Evolutionary conservation across 2,113 vertebrate species (phyloP).

Genomic region (Bolborhynchus lineola): DNA sequence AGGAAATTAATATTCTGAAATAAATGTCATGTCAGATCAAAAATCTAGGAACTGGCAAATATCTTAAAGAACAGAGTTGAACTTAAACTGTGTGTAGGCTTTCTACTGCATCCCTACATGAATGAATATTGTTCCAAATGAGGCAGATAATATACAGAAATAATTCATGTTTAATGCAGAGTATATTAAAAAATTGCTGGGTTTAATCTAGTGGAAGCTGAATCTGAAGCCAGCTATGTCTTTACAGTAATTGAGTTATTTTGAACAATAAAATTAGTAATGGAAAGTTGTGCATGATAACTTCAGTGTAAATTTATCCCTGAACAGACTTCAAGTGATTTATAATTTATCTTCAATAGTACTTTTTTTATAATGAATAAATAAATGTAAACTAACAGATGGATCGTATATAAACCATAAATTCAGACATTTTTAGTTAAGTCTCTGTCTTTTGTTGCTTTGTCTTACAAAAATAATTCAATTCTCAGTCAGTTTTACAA

Average conservation of each 20-base stretch:
- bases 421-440: slow-evolving; percentile 38
- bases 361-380: slow-evolving; percentile 23
- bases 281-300: not conserved
- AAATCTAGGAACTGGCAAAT: not conserved
- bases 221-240: not conserved
- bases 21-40: not conserved
- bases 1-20: not conserved
- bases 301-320: not conserved
- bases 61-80: not conserved
- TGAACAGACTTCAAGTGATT: not conserved
- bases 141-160: not conserved
- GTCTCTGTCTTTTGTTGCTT: slow-evolving; percentile 27
- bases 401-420: slow-evolving; percentile 2
- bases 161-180: not conserved
- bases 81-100: rapidly evolving
- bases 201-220: not conserved
- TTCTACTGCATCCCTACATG: not conserved
- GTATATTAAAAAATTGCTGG: not conserved
- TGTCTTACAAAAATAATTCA: slow-evolving; percentile 26
- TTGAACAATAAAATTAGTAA: slow-evolving; percentile 41
- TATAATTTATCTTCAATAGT: slow-evolving; percentile 12
- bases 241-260: slow-evolving; percentile 20
- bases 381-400: slow-evolving; percentile 18
- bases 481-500: slow-evolving; percentile 11
- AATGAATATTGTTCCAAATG: not conserved